Conservation (phyloP, 1,140 invertebrate species). For the Helicoverpa zea region DNA sequence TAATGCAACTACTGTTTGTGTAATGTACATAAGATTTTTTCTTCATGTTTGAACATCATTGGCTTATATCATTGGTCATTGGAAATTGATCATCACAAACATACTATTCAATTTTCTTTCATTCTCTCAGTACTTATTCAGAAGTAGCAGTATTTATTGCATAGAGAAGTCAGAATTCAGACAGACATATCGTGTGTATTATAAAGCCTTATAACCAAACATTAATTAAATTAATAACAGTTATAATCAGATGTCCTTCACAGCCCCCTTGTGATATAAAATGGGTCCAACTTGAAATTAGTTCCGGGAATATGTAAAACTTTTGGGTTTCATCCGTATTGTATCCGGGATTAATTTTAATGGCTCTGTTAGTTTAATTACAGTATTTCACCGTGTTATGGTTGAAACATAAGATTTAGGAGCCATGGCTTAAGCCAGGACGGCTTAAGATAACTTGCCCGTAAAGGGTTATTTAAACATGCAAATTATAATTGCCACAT, state of each 20-base stretch:
- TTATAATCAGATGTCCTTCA: conserved; percentile 36
- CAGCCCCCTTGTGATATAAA: conserved; percentile 48
- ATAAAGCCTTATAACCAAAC: not conserved
- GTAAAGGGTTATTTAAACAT: not conserved
- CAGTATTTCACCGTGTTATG: conserved; percentile 22
- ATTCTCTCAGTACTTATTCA: too few species aligned
- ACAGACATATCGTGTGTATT: not conserved
- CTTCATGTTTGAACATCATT: too few species aligned
- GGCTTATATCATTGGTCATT: too few species aligned
- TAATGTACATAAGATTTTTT: too few species aligned
- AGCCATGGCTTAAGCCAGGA: not conserved
- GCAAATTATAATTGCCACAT: not conserved
- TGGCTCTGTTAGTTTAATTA: conserved; percentile 42
- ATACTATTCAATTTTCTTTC: too few species aligned
- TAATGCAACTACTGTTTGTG: too few species aligned
- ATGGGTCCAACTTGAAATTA: conserved; percentile 58
- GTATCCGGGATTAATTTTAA: conserved; percentile 54
- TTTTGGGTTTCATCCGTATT: conserved; percentile 59
- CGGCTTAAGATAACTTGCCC: conserved; percentile 4
- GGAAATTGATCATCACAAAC: too few species aligned
- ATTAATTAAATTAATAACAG: conserved; percentile 35
- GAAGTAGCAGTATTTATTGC: too few species aligned
- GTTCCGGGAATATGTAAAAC: conserved; percentile 59
- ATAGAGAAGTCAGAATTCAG: too few species aligned
- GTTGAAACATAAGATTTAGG: conserved; percentile 7